Base-by-base conservation (phyloP, 1,140 invertebrate species). In the Carcinoscorpius rotundicauda region DNA sequence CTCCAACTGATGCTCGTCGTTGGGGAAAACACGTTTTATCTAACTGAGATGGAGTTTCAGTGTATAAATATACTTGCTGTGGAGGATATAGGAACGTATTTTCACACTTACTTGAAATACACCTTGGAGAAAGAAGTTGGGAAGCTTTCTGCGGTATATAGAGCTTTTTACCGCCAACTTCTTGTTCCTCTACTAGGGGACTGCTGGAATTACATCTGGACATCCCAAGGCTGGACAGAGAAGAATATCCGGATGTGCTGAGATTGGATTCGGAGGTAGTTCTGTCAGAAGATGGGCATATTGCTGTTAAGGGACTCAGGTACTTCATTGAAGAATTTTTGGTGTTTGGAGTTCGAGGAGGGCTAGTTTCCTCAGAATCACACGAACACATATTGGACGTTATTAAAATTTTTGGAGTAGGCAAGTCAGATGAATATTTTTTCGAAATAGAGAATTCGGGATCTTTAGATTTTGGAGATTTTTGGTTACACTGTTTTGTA, bases 371-470 rank as follows among this genome's bases (percentile, higher is more conserved):
- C 71, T 88, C 86, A 3, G 86, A 87, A 77, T 89, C 86, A 5
- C 79, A 79, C 74, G 88, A 86, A 69, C 82, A 86, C 72, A 85
- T 82, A 69, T 85, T 86, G 64, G 83, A 83, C 1, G 86, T 88
- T 3, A 88, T 83, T 4, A 86, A 87, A 62, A 88, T 88, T 62
- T 85, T 78, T 3, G 86, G 86, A 4, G 85, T 85, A 66, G 84
- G 80, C 70, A 86, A 72, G 71, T 87, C 86, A 64, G 87, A 73
- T 56, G 85, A 85, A 9, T 65, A 70, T 50, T 71, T 71, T 65
- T 2, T 29, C 70, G 58, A 50, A 61, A 8, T 55, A n/a, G 53
- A 55, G 53, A 6, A n/a, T 55, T 55, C 6, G 53, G n/a, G 53
- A 6, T 0, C n/a, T n/a, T 55, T 55, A 8, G n/a, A n/a, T 55